phyloP scores from a whole-genome alignment of 1,140 invertebrate genomes.

The Scaptomyza pallida region DNA sequence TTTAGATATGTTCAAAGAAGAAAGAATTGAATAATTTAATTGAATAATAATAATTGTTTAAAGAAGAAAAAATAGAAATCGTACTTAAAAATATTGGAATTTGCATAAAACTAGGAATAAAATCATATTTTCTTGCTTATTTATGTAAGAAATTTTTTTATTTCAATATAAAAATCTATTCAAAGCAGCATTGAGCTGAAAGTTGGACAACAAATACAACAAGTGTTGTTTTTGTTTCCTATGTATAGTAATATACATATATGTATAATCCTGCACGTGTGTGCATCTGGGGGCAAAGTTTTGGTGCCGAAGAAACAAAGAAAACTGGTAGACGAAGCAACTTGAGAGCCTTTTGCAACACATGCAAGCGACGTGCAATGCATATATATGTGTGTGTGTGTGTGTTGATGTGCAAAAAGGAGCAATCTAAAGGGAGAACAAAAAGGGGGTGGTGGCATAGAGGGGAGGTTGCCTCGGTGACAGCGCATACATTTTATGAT shows the following conservation, averaged over 20 bases:
- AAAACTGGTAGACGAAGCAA: background rate
- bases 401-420: background rate
- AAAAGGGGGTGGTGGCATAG: background rate
- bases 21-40: too few relatives aligned
- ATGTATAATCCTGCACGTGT: background rate
- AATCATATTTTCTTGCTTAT: too few relatives aligned
- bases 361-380: constrained; percentile 27
- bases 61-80: too few relatives aligned
- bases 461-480: constrained; percentile 41
- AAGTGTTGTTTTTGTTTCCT: constrained; percentile 53
- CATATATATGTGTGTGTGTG: background rate
- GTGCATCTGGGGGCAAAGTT: constrained; percentile 17
- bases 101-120: too few relatives aligned
- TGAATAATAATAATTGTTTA: too few relatives aligned
- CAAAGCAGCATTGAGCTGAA: constrained; percentile 55
- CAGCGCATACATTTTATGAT: constrained; percentile 79
- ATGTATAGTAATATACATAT: background rate
- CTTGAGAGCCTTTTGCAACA: constrained; percentile 19
- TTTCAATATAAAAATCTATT: constrained; percentile 70
- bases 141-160: too few relatives aligned
- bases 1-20: too few relatives aligned
- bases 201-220: constrained; percentile 70
- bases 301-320: constrained; percentile 18
- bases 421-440: background rate
- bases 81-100: too few relatives aligned